Evolutionary conservation across 2,797 vertebrate species (phyloP), one percentile per base, ranked within the genome.

Genomic region (Acanthurus tractus): DNA sequence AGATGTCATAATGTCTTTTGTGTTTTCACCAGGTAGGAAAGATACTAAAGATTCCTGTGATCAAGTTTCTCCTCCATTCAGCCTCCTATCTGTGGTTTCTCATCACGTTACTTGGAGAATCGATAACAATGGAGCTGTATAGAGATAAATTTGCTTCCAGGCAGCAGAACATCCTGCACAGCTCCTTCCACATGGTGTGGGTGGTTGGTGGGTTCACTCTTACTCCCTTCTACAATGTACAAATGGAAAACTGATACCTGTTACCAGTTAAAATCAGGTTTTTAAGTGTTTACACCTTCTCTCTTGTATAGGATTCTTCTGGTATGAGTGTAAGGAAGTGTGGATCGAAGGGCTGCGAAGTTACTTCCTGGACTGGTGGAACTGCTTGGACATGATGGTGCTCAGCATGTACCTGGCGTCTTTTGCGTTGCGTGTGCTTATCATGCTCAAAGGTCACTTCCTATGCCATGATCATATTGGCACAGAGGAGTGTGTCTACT

Each of bases 51-150:
- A 96, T 95, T 52, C 97, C 96, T 0, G 96, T 98, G 59, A 95
- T 98, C 81, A 98, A 97, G 89, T 98, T 98, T 79, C 94, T 98
- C 10, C 93, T 98, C 15, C 97, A 97, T 73, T 96, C 96, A 0
- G 95, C 97, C 13, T 97, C 97, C 50, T 98, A 97, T 23, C 74
- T 98, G 86, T 98, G 97, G 97, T 98, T 98, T 86, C 95, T 98
- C 83, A 94, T 97, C 85, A 95, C 96, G 0, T 81, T 98, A 40
- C 92, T 98, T 13, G 96, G 94, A 65, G 97, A 98, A 74, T 97
- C 97, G 1, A 92, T 98, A 69, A 93, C 93, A 17, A 96, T 97
- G 96, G 96, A 98, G 88, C 66, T 94, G 0, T 95, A 96, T 80
- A 88, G 96, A 12, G 95, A 94, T 1, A 85, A 66, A 25, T 96